These are phyloP conservation scores for Cryptocheilus praepositus DNA, from an alignment of 2,888 invertebrate species.

Conservation along the genomic window DNA sequence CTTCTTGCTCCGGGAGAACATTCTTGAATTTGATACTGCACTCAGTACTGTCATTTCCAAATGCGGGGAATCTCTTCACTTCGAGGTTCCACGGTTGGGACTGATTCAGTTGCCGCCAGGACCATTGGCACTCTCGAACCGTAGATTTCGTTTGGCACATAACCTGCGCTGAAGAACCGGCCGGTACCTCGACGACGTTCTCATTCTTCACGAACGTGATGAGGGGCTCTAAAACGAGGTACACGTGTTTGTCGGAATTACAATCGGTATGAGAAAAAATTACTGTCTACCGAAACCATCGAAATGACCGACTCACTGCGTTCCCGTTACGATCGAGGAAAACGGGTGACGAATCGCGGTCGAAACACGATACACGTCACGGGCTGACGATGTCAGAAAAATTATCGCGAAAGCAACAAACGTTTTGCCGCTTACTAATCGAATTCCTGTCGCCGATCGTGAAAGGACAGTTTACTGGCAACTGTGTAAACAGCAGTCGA, in stretches of 20 bases:
- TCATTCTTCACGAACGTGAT: constrained; percentile 63
- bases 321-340: too few relatives aligned
- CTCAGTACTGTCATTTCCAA: constrained; percentile 67
- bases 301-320: not conserved
- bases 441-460: too few relatives aligned
- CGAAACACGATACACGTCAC: too few relatives aligned
- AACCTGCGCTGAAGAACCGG: constrained; percentile 66
- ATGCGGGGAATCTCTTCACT: constrained; percentile 67
- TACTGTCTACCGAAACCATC: not conserved
- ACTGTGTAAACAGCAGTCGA: constrained; percentile 2
- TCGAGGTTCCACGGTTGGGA: constrained; percentile 69
- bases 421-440: too few relatives aligned
- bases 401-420: too few relatives aligned
- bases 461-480: not conserved
- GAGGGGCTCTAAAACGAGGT: constrained; percentile 43
- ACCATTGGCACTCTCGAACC: constrained; percentile 71
- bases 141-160: constrained; percentile 63
- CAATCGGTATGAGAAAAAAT: not conserved
- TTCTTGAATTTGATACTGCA: constrained; percentile 71
- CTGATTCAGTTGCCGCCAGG: constrained; percentile 70
- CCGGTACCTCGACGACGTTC: constrained; percentile 62
- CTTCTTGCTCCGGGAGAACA: constrained; percentile 68
- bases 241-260: not conserved
- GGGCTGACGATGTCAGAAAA: too few relatives aligned
- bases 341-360: too few relatives aligned